Percentiles rank a stretch among this genome's conserved stretches.
These are phyloP conservation scores for Glaucopsyche alexis DNA, from an alignment of 2,888 invertebrate species.

Conservation along the genomic window DNA sequence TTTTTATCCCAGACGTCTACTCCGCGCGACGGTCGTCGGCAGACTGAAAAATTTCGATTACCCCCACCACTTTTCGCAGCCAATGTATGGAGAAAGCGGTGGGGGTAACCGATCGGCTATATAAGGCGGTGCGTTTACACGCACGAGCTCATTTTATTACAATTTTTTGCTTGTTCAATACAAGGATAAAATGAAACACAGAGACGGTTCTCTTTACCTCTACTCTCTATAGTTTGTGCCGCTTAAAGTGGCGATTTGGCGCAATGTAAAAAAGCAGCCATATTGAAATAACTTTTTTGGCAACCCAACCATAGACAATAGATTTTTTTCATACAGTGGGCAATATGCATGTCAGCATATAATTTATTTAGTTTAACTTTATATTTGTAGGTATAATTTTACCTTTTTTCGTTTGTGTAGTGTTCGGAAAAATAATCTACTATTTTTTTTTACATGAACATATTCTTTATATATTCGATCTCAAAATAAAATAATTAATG, in stretches of 20 bases:
- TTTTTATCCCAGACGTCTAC: too few species aligned
- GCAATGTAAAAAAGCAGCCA: neutral
- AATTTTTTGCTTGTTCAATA: too few species aligned
- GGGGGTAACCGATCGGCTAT: too few species aligned
- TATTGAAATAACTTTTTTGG: neutral
- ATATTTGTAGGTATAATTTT: neutral
- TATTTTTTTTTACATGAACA: neutral
- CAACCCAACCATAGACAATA: neutral
- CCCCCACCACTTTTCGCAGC: too few species aligned
- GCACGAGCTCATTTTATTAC: too few species aligned
- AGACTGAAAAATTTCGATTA: too few species aligned
- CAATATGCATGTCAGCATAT: neutral
- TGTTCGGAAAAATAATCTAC: neutral
- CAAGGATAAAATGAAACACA: too few species aligned
- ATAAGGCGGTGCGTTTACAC: too few species aligned
- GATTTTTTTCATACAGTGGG: neutral
- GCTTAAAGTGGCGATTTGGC: neutral
- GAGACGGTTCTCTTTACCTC: too few species aligned
- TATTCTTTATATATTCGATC: constrained; percentile 3
- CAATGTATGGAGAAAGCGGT: too few species aligned
- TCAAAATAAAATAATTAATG: neutral
- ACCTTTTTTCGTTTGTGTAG: neutral
- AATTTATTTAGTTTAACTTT: neutral
- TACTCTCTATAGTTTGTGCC: neutral
- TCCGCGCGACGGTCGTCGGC: too few species aligned